phyloP scores from a whole-genome alignment of 2,888 invertebrate species.

The Thera britannica region DNA sequence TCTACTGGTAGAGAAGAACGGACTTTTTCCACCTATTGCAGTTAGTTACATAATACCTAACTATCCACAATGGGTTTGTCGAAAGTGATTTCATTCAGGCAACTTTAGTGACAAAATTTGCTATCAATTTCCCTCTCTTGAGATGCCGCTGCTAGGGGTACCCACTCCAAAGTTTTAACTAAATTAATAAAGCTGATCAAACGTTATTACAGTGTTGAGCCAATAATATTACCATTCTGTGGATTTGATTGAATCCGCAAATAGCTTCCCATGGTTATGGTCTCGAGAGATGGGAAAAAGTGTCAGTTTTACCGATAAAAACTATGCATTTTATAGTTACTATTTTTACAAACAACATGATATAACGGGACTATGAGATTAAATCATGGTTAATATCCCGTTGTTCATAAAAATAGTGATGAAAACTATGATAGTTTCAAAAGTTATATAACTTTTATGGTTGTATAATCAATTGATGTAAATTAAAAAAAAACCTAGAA shows the following conservation, averaged over 20 bases:
- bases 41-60: no score
- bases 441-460: no score
- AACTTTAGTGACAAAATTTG: neutral
- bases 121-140: neutral
- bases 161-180: slow-evolving; percentile 28
- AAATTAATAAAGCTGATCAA: slow-evolving; percentile 39
- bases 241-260: slow-evolving; percentile 82
- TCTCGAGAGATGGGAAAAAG: slow-evolving; percentile 49
- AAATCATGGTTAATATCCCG: no score
- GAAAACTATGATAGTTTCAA: no score
- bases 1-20: no score
- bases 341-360: no score
- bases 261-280: slow-evolving; percentile 75
- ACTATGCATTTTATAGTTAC: neutral
- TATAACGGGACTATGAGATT: no score
- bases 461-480: no score
- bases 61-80: no score
- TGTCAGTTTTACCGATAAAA: neutral
- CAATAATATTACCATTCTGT: slow-evolving; percentile 74
- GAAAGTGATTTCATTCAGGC: neutral
- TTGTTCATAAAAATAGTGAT: no score
- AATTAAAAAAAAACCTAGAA: no score
- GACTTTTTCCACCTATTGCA: no score
- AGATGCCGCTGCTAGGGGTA: neutral
- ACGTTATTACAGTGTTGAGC: slow-evolving; percentile 62